These are phyloP conservation scores for Halcyon badia DNA, from an alignment of 2,797 vertebrate species.

Conservation along the genomic window DNA sequence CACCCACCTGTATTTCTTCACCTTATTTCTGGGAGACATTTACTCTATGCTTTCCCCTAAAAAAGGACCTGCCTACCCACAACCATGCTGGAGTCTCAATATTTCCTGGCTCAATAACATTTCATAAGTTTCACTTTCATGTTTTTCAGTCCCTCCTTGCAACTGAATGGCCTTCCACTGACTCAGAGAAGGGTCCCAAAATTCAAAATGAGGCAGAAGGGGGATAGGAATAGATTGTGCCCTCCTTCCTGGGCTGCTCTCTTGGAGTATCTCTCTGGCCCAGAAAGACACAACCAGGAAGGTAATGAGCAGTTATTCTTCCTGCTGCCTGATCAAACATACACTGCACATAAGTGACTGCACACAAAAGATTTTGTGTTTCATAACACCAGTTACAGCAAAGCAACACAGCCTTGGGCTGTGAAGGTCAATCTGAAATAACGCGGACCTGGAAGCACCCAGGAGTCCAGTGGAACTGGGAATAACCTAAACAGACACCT, in stretches of 20 bases:
- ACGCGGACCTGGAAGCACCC: neutral
- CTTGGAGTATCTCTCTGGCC: neutral
- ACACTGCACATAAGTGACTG: neutral
- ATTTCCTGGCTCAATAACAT: neutral
- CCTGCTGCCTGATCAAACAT: rapidly evolving
- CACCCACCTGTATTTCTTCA: neutral
- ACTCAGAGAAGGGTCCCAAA: neutral
- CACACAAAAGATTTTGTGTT: neutral
- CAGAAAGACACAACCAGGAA: neutral
- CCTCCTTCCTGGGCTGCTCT: neutral
- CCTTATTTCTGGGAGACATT: neutral
- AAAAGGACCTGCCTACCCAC: neutral
- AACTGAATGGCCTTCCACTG: neutral
- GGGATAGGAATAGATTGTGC: rapidly evolving
- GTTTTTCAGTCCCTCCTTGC: neutral
- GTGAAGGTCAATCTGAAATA: neutral
- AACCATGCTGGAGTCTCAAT: neutral
- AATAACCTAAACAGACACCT: neutral
- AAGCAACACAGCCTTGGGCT: neutral
- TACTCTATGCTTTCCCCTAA: neutral
- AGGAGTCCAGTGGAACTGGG: neutral
- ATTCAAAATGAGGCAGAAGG: rapidly evolving
- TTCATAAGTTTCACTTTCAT: neutral
- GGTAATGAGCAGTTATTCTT: neutral
- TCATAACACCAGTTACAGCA: neutral